These are phyloP conservation scores for Gallinago media DNA, from an alignment of 2,113 vertebrate species.

Conservation along the genomic window DNA sequence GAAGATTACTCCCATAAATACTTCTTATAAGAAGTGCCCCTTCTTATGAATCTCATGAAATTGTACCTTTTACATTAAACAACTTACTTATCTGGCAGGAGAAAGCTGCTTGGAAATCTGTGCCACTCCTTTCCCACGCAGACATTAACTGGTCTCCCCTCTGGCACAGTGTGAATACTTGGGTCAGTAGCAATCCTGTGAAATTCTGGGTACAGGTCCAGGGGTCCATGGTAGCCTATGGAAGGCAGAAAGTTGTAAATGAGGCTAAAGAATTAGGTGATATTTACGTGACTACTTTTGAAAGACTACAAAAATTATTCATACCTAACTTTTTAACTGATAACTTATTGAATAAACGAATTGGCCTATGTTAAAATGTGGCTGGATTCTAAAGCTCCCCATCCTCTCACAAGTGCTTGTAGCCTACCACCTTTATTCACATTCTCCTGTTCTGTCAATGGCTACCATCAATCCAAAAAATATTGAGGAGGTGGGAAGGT, in stretches of 20 bases:
- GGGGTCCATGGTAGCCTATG: conserved; percentile 92
- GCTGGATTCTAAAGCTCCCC: background rate
- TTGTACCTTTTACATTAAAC: rapidly evolving
- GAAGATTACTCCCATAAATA: background rate
- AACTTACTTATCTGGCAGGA: conserved; percentile 93
- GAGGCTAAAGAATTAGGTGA: background rate
- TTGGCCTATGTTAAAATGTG: background rate
- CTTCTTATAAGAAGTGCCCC: background rate
- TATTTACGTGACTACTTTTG: background rate
- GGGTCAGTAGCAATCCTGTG: conserved; percentile 93
- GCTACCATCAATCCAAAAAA: background rate
- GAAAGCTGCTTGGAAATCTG: conserved; percentile 96
- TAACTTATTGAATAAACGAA: background rate
- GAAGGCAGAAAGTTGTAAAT: background rate
- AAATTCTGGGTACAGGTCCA: conserved; percentile 97
- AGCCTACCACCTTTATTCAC: background rate
- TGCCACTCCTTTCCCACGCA: conserved; percentile 99
- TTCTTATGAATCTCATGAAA: background rate
- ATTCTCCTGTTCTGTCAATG: background rate
- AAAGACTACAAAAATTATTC: background rate
- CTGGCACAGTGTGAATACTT: conserved; percentile 86
- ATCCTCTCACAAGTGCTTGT: background rate
- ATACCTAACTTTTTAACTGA: background rate
- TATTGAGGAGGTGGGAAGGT: background rate
- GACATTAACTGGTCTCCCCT: conserved; percentile 87